Evolutionary conservation across 2,113 vertebrate genomes (phyloP).

Genomic region (Macrotis lagotis): DNA sequence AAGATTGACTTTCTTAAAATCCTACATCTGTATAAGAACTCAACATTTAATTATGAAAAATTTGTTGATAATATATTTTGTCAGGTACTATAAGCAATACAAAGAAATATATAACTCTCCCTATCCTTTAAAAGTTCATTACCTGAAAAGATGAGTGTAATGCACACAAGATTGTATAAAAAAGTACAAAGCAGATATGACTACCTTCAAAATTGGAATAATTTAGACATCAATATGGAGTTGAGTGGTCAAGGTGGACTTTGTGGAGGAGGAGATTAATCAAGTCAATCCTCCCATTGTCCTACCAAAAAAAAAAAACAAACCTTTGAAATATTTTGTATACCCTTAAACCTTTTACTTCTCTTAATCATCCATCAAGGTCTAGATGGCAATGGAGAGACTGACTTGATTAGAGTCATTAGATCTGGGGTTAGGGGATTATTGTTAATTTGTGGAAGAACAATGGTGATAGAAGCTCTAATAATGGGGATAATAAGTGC

Average conservation of each 20-base stretch:
- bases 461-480: neutral
- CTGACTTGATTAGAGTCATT: neutral
- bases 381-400: neutral
- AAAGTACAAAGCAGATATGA: neutral
- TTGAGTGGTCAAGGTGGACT: neutral
- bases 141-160: neutral
- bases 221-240: neutral
- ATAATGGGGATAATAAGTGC: neutral
- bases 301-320: too few species aligned
- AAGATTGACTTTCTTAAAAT: neutral
- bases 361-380: too few species aligned
- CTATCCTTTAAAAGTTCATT: neutral
- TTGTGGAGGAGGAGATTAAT: neutral
- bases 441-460: neutral
- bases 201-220: neutral
- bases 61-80: neutral
- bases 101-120: neutral
- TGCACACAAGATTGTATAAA: neutral
- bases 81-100: neutral
- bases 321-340: too few species aligned
- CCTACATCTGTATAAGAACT: neutral
- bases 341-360: too few species aligned
- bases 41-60: neutral
- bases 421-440: neutral
- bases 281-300: too few species aligned